phyloP scores from a whole-genome alignment of 2,113 vertebrate species.

The Microtus oregoni region DNA sequence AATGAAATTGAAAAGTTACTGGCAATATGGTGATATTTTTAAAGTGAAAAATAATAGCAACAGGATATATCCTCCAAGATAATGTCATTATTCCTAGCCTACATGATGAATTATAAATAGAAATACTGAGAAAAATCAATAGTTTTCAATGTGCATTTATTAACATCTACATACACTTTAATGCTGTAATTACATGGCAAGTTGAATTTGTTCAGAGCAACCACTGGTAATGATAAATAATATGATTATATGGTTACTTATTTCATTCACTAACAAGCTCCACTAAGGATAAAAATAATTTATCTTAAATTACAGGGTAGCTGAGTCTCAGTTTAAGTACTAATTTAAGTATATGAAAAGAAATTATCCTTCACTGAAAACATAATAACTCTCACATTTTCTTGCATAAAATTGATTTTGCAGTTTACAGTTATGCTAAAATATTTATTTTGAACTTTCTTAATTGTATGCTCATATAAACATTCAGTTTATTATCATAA shows the following conservation, averaged over 20 bases:
- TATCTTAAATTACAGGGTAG: constrained; percentile 48
- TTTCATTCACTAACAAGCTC: constrained; percentile 50
- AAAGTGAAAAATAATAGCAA: not conserved
- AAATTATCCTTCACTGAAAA: constrained; percentile 58
- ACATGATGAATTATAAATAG: not conserved
- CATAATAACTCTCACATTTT: not conserved
- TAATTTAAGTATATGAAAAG: constrained; percentile 50
- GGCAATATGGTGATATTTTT: not conserved
- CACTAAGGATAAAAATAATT: constrained; percentile 34
- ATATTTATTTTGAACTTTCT: constrained; percentile 3
- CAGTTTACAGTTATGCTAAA: constrained; percentile 37
- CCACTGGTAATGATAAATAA: constrained; percentile 33
- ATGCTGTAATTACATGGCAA: constrained; percentile 26
- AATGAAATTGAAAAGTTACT: not conserved
- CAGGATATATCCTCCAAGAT: not conserved
- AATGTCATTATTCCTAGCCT: not conserved
- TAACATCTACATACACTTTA: constrained; percentile 3
- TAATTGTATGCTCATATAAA: not conserved
- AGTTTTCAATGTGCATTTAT: not conserved
- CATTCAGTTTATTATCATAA: not conserved
- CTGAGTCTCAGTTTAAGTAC: constrained; percentile 25
- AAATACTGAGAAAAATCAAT: not conserved
- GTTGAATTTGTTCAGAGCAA: not conserved
- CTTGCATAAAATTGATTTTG: constrained; percentile 27
- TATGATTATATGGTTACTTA: constrained; percentile 56